Evolutionary conservation across 2,888 invertebrate species (phyloP).

Genomic region (Drosophila mayaguana): DNA sequence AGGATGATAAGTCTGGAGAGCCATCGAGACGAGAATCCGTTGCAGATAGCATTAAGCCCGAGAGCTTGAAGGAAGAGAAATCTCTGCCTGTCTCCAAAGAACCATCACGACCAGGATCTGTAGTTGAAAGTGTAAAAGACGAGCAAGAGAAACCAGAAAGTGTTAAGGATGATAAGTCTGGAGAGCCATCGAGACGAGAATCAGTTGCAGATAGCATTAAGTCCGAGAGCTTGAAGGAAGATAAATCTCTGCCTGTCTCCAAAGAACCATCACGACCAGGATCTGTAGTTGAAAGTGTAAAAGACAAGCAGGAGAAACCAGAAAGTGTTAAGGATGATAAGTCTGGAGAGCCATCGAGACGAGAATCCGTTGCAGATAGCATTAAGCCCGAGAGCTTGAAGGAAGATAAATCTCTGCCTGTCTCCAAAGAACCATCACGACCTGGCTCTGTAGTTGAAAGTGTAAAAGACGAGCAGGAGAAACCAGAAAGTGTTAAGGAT

Average conservation of each 20-base stretch:
- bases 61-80: constrained; percentile 16
- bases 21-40: constrained; percentile 31
- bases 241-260: constrained; percentile 1
- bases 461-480: too few species aligned
- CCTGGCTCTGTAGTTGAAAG: too few species aligned
- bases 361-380: too few species aligned
- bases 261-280: constrained; percentile 15
- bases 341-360: too few species aligned
- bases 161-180: constrained; percentile 11
- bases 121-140: constrained; percentile 16
- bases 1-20: constrained; percentile 25
- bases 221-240: constrained; percentile 6
- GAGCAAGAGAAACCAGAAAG: neutral
- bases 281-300: too few species aligned
- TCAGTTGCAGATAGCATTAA: constrained; percentile 1
- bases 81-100: constrained; percentile 7
- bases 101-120: constrained; percentile 33
- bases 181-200: constrained; percentile 21
- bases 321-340: too few species aligned
- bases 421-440: too few species aligned
- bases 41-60: constrained; percentile 15
- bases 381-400: too few species aligned
- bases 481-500: too few species aligned
- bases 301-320: too few species aligned
- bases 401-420: too few species aligned